Evolutionary conservation across 35 echinoderm and acorn worm species (phyloP).

Genomic region (Chiridota heheva): DNA sequence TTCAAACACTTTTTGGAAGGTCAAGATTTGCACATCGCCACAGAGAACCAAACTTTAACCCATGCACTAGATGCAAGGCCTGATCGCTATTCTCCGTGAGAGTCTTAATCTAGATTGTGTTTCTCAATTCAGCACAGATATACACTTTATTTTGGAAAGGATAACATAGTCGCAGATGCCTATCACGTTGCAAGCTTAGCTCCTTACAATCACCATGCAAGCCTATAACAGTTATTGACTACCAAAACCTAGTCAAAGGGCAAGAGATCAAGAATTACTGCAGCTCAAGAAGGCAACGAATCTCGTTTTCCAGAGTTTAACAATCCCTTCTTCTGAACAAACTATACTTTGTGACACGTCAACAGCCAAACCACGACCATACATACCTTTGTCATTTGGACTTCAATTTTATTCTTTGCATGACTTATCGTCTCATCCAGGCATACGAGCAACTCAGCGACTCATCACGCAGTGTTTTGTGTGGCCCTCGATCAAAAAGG

Average conservation of each 20-base stretch:
- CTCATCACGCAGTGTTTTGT: constrained; percentile 16
- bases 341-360: constrained; percentile 16
- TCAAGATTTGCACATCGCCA: background rate
- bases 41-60: constrained; percentile 39
- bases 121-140: constrained; percentile 44
- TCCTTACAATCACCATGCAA: too few species aligned
- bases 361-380: background rate
- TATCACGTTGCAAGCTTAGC: too few species aligned
- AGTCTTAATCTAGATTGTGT: constrained; percentile 44
- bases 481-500: constrained; percentile 36
- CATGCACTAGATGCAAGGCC: constrained; percentile 12
- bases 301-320: background rate
- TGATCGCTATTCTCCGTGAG: constrained; percentile 33
- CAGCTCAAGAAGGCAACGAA: background rate
- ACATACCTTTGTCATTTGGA: background rate
- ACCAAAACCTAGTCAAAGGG: background rate
- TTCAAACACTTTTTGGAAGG: constrained; percentile 7
- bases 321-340: background rate
- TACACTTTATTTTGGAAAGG: background rate
- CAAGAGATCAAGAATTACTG: background rate
- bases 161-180: constrained; percentile 25
- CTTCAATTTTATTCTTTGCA: constrained; percentile 3
- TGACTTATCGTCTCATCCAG: constrained; percentile 29
- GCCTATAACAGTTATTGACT: background rate
- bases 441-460: constrained; percentile 14